Evolutionary conservation across 2,113 vertebrate genomes (phyloP).

Genomic region (Asarcornis scutulata): DNA sequence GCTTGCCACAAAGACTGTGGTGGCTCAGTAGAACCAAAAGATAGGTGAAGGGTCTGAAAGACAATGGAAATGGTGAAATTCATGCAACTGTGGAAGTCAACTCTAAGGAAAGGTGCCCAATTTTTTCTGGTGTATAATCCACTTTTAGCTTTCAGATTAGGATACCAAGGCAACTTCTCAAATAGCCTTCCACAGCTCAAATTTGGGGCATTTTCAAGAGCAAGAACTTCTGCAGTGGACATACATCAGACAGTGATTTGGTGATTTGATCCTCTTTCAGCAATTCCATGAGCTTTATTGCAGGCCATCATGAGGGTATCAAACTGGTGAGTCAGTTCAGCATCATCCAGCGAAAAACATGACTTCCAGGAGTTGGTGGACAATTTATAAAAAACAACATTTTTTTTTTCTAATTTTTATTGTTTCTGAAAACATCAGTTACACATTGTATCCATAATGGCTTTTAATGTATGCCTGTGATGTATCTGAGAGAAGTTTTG

Average conservation of each 20-base stretch:
- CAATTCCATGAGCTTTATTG: fast-evolving
- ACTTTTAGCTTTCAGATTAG: not conserved
- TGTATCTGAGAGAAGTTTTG: not conserved
- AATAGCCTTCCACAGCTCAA: not conserved
- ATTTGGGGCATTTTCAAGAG: not conserved
- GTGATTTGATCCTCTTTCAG: not conserved
- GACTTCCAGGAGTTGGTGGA: not conserved
- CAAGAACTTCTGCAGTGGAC: not conserved
- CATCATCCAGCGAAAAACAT: not conserved
- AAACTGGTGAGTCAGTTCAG: not conserved
- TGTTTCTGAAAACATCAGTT: not conserved
- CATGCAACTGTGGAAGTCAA: not conserved
- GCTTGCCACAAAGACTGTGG: not conserved
- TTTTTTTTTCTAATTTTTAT: not conserved
- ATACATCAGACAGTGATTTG: not conserved
- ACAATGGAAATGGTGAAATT: not conserved
- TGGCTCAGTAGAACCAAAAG: constrained; percentile 18
- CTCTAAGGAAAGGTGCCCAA: not conserved
- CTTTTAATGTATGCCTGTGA: not conserved
- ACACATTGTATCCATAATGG: not conserved
- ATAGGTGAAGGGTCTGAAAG: not conserved
- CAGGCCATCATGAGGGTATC: not conserved
- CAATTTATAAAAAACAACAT: not conserved
- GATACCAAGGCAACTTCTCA: not conserved
- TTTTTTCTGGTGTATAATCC: not conserved